Conservation (phyloP, 2,113 vertebrate species). For the Trematocara marginatum region DNA sequence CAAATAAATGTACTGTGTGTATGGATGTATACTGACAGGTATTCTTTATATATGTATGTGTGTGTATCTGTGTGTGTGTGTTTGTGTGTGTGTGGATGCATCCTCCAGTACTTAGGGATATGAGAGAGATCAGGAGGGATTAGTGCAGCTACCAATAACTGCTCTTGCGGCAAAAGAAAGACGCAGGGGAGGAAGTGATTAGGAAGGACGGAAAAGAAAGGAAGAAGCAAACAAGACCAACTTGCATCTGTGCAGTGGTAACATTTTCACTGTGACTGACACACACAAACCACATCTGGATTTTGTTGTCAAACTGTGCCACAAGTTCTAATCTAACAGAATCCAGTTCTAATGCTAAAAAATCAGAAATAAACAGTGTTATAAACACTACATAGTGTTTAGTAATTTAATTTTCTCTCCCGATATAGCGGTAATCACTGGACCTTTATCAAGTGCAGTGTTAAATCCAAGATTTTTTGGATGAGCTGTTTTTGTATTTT, state of each 20-base stretch:
- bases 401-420: neutral
- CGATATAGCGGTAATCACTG: neutral
- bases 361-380: neutral
- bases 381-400: neutral
- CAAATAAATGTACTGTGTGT: neutral
- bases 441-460: neutral
- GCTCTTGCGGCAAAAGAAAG: neutral
- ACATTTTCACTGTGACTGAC: neutral
- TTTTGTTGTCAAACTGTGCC: neutral
- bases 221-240: neutral
- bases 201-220: neutral
- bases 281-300: neutral
- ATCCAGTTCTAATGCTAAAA: neutral
- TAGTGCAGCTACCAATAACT: conserved; percentile 29
- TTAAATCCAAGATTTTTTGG: neutral
- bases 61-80: neutral
- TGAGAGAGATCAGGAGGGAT: conserved; percentile 32
- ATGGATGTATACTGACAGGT: neutral
- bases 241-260: neutral
- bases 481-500: neutral
- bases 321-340: neutral
- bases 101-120: neutral
- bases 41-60: neutral
- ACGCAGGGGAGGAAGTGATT: neutral
- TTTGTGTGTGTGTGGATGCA: neutral